phyloP scores from a whole-genome alignment of 2,797 vertebrate genomes.

The Onychomys leucogaster region DNA sequence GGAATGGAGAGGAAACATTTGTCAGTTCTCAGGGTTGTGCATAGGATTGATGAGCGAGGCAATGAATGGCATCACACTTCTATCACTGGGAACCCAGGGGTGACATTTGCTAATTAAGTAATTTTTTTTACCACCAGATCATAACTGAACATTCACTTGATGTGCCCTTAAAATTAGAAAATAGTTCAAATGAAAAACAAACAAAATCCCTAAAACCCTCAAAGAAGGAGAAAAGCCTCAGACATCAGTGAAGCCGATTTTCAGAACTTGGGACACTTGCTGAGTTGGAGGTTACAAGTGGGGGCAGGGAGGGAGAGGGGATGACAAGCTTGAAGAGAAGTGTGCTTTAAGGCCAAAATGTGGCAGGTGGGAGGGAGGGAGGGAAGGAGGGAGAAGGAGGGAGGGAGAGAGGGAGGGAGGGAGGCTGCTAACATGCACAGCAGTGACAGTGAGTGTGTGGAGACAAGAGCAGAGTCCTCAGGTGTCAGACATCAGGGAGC shows the following conservation, averaged over 20 bases:
- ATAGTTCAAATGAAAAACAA: not conserved
- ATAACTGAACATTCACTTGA: not conserved
- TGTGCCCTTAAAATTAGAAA: conserved; percentile 23
- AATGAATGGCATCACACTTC: accelerated
- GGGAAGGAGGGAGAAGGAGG: too few species aligned
- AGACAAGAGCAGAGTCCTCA: not conserved
- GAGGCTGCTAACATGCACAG: not conserved
- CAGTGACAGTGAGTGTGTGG: too few species aligned
- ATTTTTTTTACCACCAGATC: not conserved
- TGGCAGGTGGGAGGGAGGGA: not conserved
- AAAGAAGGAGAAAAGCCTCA: not conserved
- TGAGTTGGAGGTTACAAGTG: too few species aligned
- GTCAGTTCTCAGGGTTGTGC: not conserved
- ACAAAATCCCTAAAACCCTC: not conserved
- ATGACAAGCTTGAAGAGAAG: not conserved
- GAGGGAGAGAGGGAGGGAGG: not conserved
- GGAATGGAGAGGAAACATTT: not conserved
- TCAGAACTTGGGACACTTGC: not conserved
- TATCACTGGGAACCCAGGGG: not conserved
- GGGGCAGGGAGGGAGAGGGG: not conserved
- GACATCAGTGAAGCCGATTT: not conserved
- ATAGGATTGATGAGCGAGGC: accelerated
- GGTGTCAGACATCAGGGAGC: not conserved
- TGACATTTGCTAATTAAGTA: not conserved
- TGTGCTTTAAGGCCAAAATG: not conserved